These are phyloP conservation scores for Perca fluviatilis DNA, from an alignment of 2,113 vertebrate species.

Conservation along the genomic window DNA sequence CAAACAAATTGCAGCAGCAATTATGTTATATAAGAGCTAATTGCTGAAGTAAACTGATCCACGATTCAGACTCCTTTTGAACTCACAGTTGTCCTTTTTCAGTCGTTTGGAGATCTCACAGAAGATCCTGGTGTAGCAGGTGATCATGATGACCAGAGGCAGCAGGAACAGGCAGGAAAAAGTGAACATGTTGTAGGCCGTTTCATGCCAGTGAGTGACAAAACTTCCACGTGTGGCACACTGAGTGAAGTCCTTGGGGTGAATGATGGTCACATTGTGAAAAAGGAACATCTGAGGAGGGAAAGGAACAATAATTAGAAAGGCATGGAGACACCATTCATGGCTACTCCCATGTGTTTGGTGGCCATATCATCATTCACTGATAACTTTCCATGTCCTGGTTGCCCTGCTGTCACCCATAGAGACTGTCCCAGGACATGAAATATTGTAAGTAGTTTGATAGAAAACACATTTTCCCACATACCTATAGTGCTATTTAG, in stretches of 20 bases:
- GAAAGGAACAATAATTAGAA: not conserved
- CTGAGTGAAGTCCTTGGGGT: constrained; percentile 83
- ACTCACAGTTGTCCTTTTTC: constrained; percentile 78
- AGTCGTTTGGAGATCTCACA: constrained; percentile 84
- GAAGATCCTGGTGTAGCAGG: constrained; percentile 84
- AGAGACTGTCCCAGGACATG: not conserved
- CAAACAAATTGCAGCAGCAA: not conserved
- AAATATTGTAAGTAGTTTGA: not conserved
- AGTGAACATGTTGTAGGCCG: constrained; percentile 87
- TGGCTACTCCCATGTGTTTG: not conserved
- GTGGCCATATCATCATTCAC: not conserved
- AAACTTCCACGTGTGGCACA: constrained; percentile 84
- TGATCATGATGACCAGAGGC: constrained; percentile 86
- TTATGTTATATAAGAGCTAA: not conserved
- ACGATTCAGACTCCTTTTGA: not conserved
- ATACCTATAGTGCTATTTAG: not conserved
- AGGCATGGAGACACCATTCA: not conserved
- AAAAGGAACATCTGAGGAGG: constrained; percentile 81
- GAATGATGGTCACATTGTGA: constrained; percentile 81
- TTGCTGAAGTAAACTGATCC: not conserved
- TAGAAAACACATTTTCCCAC: not conserved
- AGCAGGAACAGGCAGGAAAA: constrained; percentile 84
- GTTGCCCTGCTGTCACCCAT: not conserved
- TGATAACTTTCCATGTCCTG: not conserved
- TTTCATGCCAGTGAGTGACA: constrained; percentile 82